Evolutionary conservation across 2,888 invertebrate genomes (phyloP), one percentile per base, ranked within the genome.

Genomic region (Vanessa cardui): DNA sequence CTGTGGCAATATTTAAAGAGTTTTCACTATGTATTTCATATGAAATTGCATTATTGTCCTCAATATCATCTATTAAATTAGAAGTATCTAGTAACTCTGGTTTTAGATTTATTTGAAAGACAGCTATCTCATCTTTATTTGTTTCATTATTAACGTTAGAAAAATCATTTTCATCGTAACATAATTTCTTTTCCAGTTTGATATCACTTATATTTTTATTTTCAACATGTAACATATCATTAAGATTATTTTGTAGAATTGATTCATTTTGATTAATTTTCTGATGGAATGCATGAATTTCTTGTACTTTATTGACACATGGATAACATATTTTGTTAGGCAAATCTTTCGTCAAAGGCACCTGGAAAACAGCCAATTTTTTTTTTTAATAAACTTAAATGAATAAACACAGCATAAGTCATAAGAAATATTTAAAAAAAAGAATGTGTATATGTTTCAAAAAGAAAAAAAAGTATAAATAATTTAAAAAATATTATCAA

Each of bases 301-400:
- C 72, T 58, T 80, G 72, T n/a, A 87, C 73, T 77, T 77, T 82
- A 15, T 76, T 69, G 2, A 76, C 52, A 68, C 89, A 89, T 12
- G 33, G 18, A 9, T 71, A 61, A 60, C 89, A 89, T 26, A 85
- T 69, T 18, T 76, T 73, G n/a, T 73, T 79, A 1, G 88, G 88
- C 0, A 87, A 75, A 1, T 45, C 62, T 39, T 81, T 61, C 2
- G 75, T 72, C 7, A 77, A n/a, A 21, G 68, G 20, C 59, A 87
- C 76, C 88, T 88, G 82, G 63, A 82, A 83, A 71, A 70, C 63
- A 45, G 68, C 15, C 26, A 52, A 47, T 39, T 4, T 9, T 39
- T 9, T 39, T 39, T 4, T 26, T 26, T 12, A 39, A 4, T 39
- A 12, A 39, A 2, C 0, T 12, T 12, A 12, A 4, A 39, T 12